Conservation (phyloP, 2,113 vertebrate genomes). For the Chelonoidis abingdonii region DNA sequence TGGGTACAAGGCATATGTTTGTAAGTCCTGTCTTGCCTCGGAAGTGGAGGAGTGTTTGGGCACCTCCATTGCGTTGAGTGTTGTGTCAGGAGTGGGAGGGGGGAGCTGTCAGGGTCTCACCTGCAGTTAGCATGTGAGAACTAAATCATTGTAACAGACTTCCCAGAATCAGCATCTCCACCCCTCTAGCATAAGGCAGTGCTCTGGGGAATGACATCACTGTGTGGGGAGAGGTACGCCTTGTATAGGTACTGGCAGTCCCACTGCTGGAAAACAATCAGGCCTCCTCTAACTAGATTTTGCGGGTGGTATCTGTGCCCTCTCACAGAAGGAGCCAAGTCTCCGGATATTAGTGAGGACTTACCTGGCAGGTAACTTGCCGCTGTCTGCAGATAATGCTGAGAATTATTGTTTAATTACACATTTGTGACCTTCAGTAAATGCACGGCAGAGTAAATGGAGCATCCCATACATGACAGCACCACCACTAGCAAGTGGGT, state of each 20-base stretch:
- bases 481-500: neutral
- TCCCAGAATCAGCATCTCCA: neutral
- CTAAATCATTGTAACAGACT: neutral
- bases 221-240: neutral
- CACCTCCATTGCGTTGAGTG: neutral
- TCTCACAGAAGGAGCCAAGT: neutral
- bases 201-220: neutral
- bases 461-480: neutral
- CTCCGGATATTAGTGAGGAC: neutral
- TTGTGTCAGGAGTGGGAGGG: neutral
- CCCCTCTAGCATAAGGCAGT: neutral
- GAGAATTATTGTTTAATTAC: neutral
- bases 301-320: neutral
- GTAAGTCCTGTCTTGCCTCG: neutral
- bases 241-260: neutral
- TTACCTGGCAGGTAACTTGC: neutral
- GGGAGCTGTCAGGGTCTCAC: neutral
- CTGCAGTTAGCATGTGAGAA: neutral
- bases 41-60: neutral
- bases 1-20: neutral
- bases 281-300: neutral
- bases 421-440: neutral
- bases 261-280: neutral
- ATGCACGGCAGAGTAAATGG: neutral
- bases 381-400: neutral